A percentile compares a stretch with the other conserved stretches of the same genome.
These are phyloP conservation scores for Micronycteris hirsuta DNA, from an alignment of 2,113 vertebrate species.

Conservation along the genomic window DNA sequence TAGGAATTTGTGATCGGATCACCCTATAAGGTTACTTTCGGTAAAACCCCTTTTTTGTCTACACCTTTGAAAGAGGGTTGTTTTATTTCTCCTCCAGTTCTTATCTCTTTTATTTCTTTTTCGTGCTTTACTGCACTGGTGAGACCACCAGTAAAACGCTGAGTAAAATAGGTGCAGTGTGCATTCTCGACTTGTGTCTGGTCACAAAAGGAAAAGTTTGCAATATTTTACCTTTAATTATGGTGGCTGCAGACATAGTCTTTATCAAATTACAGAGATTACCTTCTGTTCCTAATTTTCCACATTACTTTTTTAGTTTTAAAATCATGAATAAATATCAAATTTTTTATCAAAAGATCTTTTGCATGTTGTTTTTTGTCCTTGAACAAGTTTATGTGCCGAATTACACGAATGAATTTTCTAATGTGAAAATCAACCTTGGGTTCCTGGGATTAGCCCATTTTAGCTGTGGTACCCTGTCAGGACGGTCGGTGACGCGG, in stretches of 20 bases:
- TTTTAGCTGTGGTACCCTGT: not conserved
- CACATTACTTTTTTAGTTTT: not conserved
- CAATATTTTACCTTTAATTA: not conserved
- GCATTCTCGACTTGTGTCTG: not conserved
- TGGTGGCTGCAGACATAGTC: not conserved
- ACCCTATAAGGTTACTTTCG: not conserved
- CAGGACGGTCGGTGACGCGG: too few species aligned
- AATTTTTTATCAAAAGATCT: not conserved
- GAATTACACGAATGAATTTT: not conserved
- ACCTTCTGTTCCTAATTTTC: not conserved
- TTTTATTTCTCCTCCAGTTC: not conserved
- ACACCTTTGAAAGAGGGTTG: not conserved
- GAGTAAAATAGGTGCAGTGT: not conserved
- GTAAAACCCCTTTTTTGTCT: not conserved
- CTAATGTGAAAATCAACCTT: not conserved
- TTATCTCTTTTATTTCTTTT: not conserved
- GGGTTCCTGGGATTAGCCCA: not conserved
- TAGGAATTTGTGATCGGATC: not conserved
- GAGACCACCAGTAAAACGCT: not conserved
- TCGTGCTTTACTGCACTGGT: not conserved
- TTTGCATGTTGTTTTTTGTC: not conserved
- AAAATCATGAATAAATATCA: not conserved
- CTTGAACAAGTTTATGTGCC: not conserved
- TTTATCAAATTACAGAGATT: not conserved
- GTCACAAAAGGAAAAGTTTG: not conserved